Conservation (phyloP, 2,113 vertebrate species). For the Nycticorax nycticorax region DNA sequence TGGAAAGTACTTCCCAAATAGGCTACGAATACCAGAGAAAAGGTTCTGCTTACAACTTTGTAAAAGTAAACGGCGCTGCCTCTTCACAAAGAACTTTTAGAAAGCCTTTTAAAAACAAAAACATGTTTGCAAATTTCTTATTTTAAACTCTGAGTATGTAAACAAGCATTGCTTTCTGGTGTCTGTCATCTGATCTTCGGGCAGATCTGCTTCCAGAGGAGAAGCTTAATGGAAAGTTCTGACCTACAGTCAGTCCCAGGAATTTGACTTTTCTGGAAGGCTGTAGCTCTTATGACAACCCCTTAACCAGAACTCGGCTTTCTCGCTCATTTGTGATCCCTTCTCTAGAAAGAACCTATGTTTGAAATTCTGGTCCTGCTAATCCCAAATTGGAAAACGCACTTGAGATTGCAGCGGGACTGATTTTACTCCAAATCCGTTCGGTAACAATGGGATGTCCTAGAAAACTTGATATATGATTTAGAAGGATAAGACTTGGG, state of each 20-base stretch:
- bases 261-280: constrained; percentile 40
- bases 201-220: constrained; percentile 14
- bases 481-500: neutral
- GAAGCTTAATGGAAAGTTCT: constrained; percentile 44
- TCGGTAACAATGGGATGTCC: neutral
- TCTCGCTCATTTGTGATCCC: neutral
- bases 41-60: neutral
- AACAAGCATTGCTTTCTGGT: constrained; percentile 36
- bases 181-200: constrained; percentile 9
- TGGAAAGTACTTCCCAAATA: constrained; percentile 36
- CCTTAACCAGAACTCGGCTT: neutral
- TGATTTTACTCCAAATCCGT: neutral
- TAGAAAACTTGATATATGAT: neutral
- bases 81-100: neutral
- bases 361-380: neutral
- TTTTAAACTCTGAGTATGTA: constrained; percentile 39
- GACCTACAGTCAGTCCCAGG: constrained; percentile 15
- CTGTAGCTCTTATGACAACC: neutral
- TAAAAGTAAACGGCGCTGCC: neutral
- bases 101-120: neutral
- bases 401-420: neutral
- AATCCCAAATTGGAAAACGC: neutral
- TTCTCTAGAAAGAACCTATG: neutral
- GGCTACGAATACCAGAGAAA: neutral
- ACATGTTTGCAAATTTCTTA: neutral